Evolutionary conservation across 2,888 invertebrate genomes (phyloP), one percentile per base, ranked within the genome.

Genomic region (Netelia fuscicornis): DNA sequence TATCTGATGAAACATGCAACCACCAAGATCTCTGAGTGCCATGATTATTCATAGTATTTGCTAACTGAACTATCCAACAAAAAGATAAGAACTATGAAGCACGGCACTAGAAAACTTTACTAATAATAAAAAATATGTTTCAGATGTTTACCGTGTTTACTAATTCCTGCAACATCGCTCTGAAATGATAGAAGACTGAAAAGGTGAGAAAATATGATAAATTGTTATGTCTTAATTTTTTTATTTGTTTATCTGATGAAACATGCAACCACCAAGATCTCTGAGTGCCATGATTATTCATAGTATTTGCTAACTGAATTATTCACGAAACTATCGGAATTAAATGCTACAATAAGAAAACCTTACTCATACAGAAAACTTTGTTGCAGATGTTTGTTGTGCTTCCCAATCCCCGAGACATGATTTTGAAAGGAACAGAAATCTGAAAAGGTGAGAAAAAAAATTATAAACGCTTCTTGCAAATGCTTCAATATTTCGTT

Each of bases 11-110:
- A 79, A 82, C 62, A 74, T 82, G 75, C 67, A 79, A 87, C 86
- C 88, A 88, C 88, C 88, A 88, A 89, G 88, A 89, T 88, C 87
- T 87, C 84, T 89, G 89, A 89, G 20, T 86, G 89, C 89, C 88
- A 48, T 89, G 89, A 89, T 89, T 88, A 68, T 83, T 81, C 25
- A 77, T 75, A 68, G 86, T 89, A 88, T 89, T 89, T 88, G 88
- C 88, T 88, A 88, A 81, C 87, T 87, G 86, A 88, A 37, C 1
- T 37, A 37, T 6, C 37, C 11, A 30, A 70, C 9, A 74, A 1
- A 62, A 62, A 2, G 2, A 30, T 11, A 13, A 13, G 54, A n/a
- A 8, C n/a, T n/a, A 80, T 3, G 10, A 13, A 48, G 2, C 13
- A 13, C 13, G 48, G 2, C 11, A 54, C 17, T 37, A 37, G 37